Conservation (phyloP, 2,797 vertebrate genomes). For the Mastacembelus armatus region DNA sequence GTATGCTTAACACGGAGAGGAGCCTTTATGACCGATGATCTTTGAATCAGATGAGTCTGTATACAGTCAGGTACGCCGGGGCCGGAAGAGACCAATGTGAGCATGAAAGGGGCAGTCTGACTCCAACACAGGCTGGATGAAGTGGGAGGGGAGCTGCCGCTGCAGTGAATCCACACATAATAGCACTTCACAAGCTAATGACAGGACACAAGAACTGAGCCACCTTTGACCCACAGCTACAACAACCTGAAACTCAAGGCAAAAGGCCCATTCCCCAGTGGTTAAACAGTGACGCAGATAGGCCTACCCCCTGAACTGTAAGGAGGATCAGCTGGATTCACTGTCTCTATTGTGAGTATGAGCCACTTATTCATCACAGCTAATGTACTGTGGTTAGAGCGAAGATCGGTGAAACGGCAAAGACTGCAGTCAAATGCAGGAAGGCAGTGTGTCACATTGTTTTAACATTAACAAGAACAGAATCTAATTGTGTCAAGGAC, state of each 20-base stretch:
- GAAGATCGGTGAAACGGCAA: conserved; percentile 8
- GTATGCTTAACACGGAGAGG: too few species aligned
- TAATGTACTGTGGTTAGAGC: conserved; percentile 26
- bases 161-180: conserved; percentile 12
- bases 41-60: background rate
- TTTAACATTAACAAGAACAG: conserved; percentile 13
- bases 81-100: conserved; percentile 3
- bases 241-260: conserved; percentile 15
- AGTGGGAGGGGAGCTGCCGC: conserved; percentile 26
- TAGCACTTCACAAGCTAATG: conserved; percentile 13
- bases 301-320: background rate
- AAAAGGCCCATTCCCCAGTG: background rate
- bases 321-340: conserved; percentile 37
- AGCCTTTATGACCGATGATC: too few species aligned
- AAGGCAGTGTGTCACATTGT: conserved; percentile 6
- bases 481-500: background rate
- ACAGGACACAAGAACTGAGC: conserved; percentile 24
- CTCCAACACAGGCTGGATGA: background rate
- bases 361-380: conserved; percentile 11
- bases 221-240: conserved; percentile 38
- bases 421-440: conserved; percentile 32
- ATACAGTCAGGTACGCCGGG: background rate
- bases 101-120: conserved; percentile 26
- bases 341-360: conserved; percentile 28
- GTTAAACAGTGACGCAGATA: conserved; percentile 15